Base-by-base conservation (phyloP, 2,113 vertebrate species). In the Passer domesticus region DNA sequence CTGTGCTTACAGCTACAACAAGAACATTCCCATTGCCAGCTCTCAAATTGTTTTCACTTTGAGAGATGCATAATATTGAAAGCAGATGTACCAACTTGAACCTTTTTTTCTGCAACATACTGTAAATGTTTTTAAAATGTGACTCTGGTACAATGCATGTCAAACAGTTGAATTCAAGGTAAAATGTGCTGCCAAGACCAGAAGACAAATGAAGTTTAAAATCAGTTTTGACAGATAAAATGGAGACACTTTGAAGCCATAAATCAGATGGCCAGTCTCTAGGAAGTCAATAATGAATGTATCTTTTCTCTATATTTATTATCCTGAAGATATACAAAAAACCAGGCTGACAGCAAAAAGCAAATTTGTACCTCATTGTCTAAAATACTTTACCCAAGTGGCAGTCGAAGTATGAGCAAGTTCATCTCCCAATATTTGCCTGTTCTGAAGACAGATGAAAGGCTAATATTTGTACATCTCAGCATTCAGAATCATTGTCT, bases 171-270 rank as follows among this genome's bases (percentile, higher is more conserved):
- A 98, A 98, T 97, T 97, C 96, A 89, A 97, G 97, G 97, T 98
- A 98, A 96, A 98, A 97, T 97, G 97, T 92, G 94, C 98, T 99
- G 98, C 98, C 98, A 99, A 98, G 98, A 97, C 15, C 94, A 63
- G 97, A 99, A 99, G 98, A 99, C 96, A 84, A 98, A 99, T 99
- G 98, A 98, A 94, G 97, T 98, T 98, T 98, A 98, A 98, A 99
- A 99, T 98, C 97, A 94, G 63, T 97, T 92, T 96, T 96, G 98
- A 99, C 98, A 98, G 98, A 98, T 98, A 98, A 98, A 98, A 98
- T 97, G 96, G 96, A 98, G 97, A 97, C 97, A 98, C 98, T 98
- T 98, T 98, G 97, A 98, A 98, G 96, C 92, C 98, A 98, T 98
- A 98, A 98, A 98, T 99, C 98, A 98, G 97, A 97, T 93, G 97